Percentiles rank a stretch among this genome's conserved stretches.
Evolutionary conservation across 2,797 vertebrate species (phyloP).

Genomic region (Silurus aristotelis): DNA sequence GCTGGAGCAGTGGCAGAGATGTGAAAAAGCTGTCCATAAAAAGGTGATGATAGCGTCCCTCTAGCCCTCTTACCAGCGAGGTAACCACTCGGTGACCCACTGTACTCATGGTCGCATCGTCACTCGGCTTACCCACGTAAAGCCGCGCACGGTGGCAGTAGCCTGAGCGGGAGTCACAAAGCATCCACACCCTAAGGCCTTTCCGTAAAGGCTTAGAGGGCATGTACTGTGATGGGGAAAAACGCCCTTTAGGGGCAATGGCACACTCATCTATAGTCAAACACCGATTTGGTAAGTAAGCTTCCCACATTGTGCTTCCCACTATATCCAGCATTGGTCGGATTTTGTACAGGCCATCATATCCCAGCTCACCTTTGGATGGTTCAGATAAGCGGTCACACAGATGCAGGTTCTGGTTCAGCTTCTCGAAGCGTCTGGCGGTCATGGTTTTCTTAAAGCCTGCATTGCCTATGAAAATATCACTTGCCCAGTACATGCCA

Average conservation of each 20-base stretch:
- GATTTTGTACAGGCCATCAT: conserved; percentile 81
- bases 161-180: conserved; percentile 81
- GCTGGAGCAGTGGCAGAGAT: conserved; percentile 77
- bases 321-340: conserved; percentile 78
- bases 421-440: conserved; percentile 78
- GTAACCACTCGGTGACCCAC: conserved; percentile 74
- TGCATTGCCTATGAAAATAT: conserved; percentile 83
- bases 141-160: conserved; percentile 81
- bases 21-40: conserved; percentile 84
- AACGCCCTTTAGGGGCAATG: conserved; percentile 74
- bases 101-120: conserved; percentile 61
- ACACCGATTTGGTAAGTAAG: conserved; percentile 78
- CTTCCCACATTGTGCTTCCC: conserved; percentile 80
- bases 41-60: conserved; percentile 78
- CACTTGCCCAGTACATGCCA: conserved; percentile 84
- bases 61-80: conserved; percentile 76
- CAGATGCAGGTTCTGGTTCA: conserved; percentile 81
- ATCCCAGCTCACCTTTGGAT: conserved; percentile 74
- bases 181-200: conserved; percentile 82
- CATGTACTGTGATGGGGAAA: conserved; percentile 78
- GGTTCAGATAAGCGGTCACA: conserved; percentile 78
- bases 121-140: conserved; percentile 70
- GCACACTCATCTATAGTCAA: conserved; percentile 78
- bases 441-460: conserved; percentile 85
- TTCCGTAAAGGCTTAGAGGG: conserved; percentile 79